Evolutionary conservation across 30 jellyfish, hydroid and myxozoan species (phyloP), one percentile per base, ranked within the genome.

Genomic region (Catostylus mosaicus): DNA sequence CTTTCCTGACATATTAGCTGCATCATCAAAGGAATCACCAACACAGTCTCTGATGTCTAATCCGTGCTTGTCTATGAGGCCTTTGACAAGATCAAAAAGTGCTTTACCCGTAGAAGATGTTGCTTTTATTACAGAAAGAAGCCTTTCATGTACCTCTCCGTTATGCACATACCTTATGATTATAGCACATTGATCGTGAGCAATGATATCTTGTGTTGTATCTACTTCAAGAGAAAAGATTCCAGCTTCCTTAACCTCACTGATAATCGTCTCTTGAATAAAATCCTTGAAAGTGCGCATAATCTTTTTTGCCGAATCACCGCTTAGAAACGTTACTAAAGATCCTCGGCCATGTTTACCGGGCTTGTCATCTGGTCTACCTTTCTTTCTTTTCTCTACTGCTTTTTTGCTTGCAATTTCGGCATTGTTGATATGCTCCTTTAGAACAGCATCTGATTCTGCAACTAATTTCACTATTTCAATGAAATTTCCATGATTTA

Each of bases 171-270:
- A 68, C 6, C 81, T 26, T 32, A 68, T 26, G 73, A 29, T 32
- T 26, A 68, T 37, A 68, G 81, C 74, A 12, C 75, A 68, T 68
- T 68, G 24, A 68, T 32, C 81, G 74, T 68, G 74, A 37, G 81
- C 73, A 71, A 68, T 75, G 77, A 75, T 75, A 50, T 52, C 74
- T 50, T 75, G 86, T 38, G 30, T 75, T 52, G 86, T 48, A 68
- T 37, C 81, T 24, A 37, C 19, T 12, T 66, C 78, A 66, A n/a
- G n/a, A n/a, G n/a, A n/a, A n/a, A n/a, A n/a, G n/a, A n/a, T n/a
- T n/a, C n/a, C n/a, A n/a, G n/a, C 75, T 62, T 62, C 75, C 23
- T 62, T 22, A 12, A 9, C 75, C 48, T 22, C 75, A 3, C 75
- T 22, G 10, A 59, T 20, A 8, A 59, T 59, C 9, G 36, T 7